phyloP scores from a whole-genome alignment of 2,113 vertebrate species.

The Hippopotamus amphibius region DNA sequence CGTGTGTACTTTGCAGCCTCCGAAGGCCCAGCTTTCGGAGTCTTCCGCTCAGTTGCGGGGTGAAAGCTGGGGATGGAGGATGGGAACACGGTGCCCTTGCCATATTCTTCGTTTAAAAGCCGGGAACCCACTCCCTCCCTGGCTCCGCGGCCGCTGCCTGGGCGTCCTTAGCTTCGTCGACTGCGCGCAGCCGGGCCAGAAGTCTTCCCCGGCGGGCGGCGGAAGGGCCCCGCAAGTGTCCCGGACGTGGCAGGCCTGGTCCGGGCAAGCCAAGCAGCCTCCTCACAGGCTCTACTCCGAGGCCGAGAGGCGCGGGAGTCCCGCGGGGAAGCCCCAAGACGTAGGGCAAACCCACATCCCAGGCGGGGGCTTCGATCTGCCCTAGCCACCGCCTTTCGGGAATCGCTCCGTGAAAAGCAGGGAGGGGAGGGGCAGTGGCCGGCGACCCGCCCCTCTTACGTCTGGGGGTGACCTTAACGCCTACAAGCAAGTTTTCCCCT shows the following conservation, averaged over 20 bases:
- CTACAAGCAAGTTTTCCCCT: not conserved
- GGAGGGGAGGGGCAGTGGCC: not conserved
- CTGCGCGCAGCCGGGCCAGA: accelerated
- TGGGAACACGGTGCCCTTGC: not conserved
- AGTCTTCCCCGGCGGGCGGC: not conserved
- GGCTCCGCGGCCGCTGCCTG: not conserved
- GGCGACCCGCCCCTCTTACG: not conserved
- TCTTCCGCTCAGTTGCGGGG: not conserved
- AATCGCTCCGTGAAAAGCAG: not conserved
- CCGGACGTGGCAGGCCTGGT: not conserved
- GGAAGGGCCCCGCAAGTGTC: not conserved
- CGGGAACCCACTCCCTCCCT: not conserved
- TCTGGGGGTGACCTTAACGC: not conserved
- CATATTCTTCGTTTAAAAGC: not conserved
- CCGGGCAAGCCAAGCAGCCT: not conserved
- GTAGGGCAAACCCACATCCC: not conserved
- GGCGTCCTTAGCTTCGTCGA: not conserved
- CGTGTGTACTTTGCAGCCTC: not conserved
- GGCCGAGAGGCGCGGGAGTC: no score
- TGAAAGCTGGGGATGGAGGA: not conserved
- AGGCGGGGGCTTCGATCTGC: not conserved
- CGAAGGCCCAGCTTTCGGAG: not conserved
- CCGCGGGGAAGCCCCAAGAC: not conserved
- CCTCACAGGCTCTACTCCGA: no score
- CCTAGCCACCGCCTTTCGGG: not conserved